These are phyloP conservation scores for Spialia ferax DNA, from an alignment of 2,888 invertebrate genomes.

Conservation along the genomic window DNA sequence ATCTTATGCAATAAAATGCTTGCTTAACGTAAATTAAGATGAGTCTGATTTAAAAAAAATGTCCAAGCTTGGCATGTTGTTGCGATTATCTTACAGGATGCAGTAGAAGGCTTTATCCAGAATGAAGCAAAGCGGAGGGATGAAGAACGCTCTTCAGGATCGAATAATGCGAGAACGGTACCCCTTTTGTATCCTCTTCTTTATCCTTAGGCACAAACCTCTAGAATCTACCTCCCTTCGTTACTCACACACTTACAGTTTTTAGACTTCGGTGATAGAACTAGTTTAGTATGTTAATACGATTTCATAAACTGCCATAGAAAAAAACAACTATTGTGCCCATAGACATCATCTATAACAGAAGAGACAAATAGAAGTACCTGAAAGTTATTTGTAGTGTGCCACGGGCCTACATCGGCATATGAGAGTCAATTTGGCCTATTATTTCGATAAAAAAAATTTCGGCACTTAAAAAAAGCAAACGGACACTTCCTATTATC, in stretches of 20 bases:
- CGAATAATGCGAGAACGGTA: conserved; percentile 69
- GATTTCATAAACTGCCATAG: too few relatives aligned
- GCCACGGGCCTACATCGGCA: too few relatives aligned
- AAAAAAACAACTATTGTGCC: too few relatives aligned
- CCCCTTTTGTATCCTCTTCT: conserved; percentile 43
- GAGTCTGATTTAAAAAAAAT: conserved; percentile 19
- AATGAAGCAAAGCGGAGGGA: conserved; percentile 71
- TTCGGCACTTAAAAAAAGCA: too few relatives aligned
- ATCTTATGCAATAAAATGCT: conserved; percentile 16
- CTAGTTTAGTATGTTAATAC: too few relatives aligned
- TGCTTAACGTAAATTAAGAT: conserved; percentile 29
- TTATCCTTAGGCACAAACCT: conserved; percentile 27
- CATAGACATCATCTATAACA: too few relatives aligned
- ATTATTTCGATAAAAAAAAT: too few relatives aligned
- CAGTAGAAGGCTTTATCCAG: conserved; percentile 70
- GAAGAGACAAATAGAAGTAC: too few relatives aligned
- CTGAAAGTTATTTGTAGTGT: too few relatives aligned
- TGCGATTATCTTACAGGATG: conserved; percentile 77
- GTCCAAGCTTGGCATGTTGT: conserved; percentile 72
- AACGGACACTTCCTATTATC: too few relatives aligned
- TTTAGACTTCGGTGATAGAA: conserved; percentile 1
- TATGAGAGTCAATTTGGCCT: too few relatives aligned
- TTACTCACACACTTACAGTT: conserved; percentile 13
- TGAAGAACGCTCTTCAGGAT: conserved; percentile 62
- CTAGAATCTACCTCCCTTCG: conserved; percentile 3